Percentiles rank a stretch among this genome's conserved stretches.
These are phyloP conservation scores for Baccha elongata DNA, from an alignment of 2,888 invertebrate species.

Conservation along the genomic window DNA sequence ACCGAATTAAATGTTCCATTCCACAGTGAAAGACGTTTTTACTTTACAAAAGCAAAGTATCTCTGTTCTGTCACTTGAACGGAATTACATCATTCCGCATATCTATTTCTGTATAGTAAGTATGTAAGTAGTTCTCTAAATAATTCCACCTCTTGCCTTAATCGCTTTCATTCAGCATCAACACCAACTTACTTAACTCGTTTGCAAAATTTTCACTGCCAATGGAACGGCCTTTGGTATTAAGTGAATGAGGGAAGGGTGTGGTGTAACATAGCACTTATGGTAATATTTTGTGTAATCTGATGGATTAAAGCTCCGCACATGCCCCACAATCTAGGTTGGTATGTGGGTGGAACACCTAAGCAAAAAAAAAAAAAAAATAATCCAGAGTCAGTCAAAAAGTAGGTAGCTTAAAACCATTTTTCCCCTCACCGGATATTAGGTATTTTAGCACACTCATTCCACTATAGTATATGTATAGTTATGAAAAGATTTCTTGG, in stretches of 20 bases:
- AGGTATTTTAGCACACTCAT: neutral
- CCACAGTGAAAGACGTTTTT: slow-evolving; percentile 4
- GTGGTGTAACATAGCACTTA: neutral
- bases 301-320: neutral
- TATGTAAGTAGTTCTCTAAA: slow-evolving; percentile 4
- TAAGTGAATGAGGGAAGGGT: slow-evolving; percentile 11
- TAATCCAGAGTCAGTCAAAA: too few species aligned
- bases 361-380: too few species aligned
- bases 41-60: neutral
- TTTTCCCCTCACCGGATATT: neutral
- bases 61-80: slow-evolving; percentile 34
- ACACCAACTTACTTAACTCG: slow-evolving; percentile 11
- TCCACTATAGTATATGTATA: neutral
- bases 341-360: neutral
- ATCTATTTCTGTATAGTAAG: slow-evolving; percentile 34
- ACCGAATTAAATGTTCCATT: slow-evolving; percentile 7
- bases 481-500: neutral
- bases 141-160: slow-evolving; percentile 7
- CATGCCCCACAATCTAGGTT: neutral
- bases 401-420: too few species aligned
- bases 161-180: neutral
- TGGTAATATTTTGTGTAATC: neutral
- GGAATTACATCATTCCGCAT: slow-evolving; percentile 44
- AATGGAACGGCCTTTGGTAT: slow-evolving; percentile 13
- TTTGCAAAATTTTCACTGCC: slow-evolving; percentile 42